Conservation (phyloP, 2,113 vertebrate species). For the Thunnus maccoyii region DNA sequence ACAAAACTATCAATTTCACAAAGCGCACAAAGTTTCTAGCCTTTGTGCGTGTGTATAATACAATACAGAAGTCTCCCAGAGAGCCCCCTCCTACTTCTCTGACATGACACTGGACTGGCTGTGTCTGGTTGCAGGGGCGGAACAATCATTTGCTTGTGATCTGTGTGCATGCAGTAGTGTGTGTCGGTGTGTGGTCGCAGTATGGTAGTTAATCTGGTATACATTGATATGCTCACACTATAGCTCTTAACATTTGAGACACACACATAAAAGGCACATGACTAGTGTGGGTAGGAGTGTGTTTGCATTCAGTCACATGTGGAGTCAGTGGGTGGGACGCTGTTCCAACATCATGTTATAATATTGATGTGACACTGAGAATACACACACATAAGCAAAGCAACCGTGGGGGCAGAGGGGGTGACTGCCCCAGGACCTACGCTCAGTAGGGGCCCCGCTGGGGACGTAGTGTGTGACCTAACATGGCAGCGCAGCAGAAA, state of each 20-base stretch:
- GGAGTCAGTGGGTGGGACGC: conserved; percentile 1
- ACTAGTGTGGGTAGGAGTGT: neutral
- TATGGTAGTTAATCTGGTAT: neutral
- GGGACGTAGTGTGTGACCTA: too few species aligned
- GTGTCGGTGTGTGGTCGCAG: neutral
- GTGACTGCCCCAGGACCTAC: too few species aligned
- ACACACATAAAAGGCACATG: neutral
- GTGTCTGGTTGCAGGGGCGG: conserved; percentile 25
- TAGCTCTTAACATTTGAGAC: neutral
- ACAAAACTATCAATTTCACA: too few species aligned
- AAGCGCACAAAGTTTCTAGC: neutral
- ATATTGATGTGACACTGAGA: neutral
- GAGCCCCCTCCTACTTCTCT: conserved; percentile 7
- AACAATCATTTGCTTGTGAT: conserved; percentile 26
- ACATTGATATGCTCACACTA: neutral
- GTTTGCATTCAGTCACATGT: neutral
- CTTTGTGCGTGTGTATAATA: neutral
- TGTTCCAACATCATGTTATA: neutral
- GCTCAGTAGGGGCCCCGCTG: too few species aligned
- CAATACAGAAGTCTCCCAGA: too few species aligned
- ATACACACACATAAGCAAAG: neutral
- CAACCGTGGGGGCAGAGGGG: too few species aligned
- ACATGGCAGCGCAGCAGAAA: too few species aligned
- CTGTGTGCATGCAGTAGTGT: neutral
- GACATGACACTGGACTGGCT: conserved; percentile 17